phyloP scores from a whole-genome alignment of 2,888 invertebrate genomes.

The Tenodera sinensis region DNA sequence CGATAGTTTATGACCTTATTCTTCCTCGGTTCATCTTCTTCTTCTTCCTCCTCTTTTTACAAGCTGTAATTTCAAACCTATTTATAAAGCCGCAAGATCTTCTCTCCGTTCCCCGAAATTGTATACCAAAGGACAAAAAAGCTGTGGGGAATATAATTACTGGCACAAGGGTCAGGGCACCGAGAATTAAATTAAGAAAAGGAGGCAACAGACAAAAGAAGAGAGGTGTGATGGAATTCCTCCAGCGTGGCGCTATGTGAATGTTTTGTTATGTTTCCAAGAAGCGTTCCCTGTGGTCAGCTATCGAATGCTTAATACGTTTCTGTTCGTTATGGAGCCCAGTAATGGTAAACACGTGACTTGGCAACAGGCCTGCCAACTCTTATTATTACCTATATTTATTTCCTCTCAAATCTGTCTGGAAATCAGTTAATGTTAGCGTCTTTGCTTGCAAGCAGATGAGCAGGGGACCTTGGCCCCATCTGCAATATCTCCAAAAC shows the following conservation, averaged over 20 bases:
- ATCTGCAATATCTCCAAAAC: too few species aligned
- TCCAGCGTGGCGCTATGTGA: too few species aligned
- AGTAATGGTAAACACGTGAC: background rate
- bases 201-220: background rate
- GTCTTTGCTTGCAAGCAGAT: too few species aligned
- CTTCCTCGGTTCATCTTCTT: background rate
- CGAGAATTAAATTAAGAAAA: background rate
- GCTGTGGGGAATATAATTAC: background rate
- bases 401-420: too few species aligned
- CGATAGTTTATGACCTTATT: background rate
- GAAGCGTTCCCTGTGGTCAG: background rate
- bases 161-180: background rate
- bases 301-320: background rate
- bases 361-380: too few species aligned
- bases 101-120: background rate
- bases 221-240: background rate
- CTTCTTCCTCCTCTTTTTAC: background rate
- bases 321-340: too few species aligned
- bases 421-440: too few species aligned
- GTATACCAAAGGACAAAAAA: background rate
- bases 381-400: too few species aligned
- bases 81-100: background rate
- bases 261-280: background rate
- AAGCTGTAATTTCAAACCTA: background rate
- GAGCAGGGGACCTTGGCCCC: too few species aligned